A percentile compares a stretch with the other conserved stretches of the same genome.
phyloP scores from a whole-genome alignment of 92 coral and sea anemone species.

The Phenganax marumi region DNA sequence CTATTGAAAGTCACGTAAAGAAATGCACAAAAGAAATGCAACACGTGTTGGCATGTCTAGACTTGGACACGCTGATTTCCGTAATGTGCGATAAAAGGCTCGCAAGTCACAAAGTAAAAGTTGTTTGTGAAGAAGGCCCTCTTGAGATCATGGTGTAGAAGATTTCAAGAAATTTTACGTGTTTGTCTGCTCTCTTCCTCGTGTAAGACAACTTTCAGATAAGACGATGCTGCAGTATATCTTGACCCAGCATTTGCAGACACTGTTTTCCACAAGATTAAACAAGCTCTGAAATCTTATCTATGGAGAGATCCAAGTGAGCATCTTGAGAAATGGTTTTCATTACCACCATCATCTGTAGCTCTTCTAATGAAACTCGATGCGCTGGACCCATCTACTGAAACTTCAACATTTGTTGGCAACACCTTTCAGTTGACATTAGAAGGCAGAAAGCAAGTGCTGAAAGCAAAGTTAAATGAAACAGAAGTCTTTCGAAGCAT shows the following conservation, averaged over 20 bases:
- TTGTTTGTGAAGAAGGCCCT: neutral
- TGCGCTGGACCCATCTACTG: neutral
- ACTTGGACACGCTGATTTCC: neutral
- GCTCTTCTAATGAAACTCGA: neutral
- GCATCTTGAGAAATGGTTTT: constrained; percentile 11
- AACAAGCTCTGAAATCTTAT: neutral
- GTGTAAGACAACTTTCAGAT: neutral
- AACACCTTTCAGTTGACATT: neutral
- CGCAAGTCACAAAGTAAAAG: constrained; percentile 6
- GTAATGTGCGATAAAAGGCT: neutral
- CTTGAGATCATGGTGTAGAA: constrained; percentile 7
- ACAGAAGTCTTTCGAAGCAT: constrained; percentile 8
- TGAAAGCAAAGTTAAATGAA: neutral
- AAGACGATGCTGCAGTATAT: neutral
- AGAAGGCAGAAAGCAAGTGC: neutral
- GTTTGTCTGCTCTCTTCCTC: constrained; percentile 6
- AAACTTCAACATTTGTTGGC: neutral
- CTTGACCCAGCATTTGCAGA: constrained; percentile 17
- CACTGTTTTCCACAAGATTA: constrained; percentile 6
- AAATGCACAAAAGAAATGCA: neutral
- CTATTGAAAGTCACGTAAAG: neutral
- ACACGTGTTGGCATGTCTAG: constrained; percentile 9
- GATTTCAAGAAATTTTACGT: neutral
- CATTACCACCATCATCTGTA: neutral
- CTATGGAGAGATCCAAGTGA: constrained; percentile 9